Percentiles rank a stretch among this genome's conserved stretches.
phyloP scores from a whole-genome alignment of 2,797 vertebrate genomes.

The Lithobates pipiens region DNA sequence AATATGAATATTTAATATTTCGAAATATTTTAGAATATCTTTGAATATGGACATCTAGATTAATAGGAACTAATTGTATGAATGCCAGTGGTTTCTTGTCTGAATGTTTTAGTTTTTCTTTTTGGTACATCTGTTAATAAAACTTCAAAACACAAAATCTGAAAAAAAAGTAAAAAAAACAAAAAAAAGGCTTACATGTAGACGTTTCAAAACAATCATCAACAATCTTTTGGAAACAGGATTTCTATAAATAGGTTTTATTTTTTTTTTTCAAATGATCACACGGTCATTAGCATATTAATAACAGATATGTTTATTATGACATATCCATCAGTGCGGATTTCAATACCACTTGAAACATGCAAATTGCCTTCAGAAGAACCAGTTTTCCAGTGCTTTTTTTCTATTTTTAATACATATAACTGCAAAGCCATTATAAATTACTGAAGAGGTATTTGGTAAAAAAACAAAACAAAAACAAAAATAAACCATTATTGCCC shows the following conservation, averaged over 20 bases:
- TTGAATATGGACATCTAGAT: no score
- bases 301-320: conserved; percentile 99
- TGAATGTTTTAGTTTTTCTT: no score
- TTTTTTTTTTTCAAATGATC: conserved; percentile 82
- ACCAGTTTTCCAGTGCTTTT: conserved; percentile 98
- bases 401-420: conserved; percentile 86
- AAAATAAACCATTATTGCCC: conserved; percentile 77
- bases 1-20: no score
- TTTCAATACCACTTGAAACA: conserved; percentile 95
- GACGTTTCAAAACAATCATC: neutral
- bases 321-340: conserved; percentile 98
- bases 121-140: no score
- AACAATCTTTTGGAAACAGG: conserved; percentile 24
- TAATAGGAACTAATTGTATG: no score
- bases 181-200: no score
- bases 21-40: no score
- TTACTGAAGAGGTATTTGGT: conserved; percentile 93
- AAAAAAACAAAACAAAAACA: conserved; percentile 76
- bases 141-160: no score
- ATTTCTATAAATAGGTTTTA: conserved; percentile 82
- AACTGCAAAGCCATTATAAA: conserved; percentile 90
- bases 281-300: conserved; percentile 83
- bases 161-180: no score
- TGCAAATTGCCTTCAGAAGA: conserved; percentile 92
- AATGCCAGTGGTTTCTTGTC: no score